A percentile compares a stretch with the other conserved stretches of the same genome.
These are phyloP conservation scores for Rattus norvegicus DNA, from an alignment of 2,113 vertebrate species.

Conservation along the genomic window DNA sequence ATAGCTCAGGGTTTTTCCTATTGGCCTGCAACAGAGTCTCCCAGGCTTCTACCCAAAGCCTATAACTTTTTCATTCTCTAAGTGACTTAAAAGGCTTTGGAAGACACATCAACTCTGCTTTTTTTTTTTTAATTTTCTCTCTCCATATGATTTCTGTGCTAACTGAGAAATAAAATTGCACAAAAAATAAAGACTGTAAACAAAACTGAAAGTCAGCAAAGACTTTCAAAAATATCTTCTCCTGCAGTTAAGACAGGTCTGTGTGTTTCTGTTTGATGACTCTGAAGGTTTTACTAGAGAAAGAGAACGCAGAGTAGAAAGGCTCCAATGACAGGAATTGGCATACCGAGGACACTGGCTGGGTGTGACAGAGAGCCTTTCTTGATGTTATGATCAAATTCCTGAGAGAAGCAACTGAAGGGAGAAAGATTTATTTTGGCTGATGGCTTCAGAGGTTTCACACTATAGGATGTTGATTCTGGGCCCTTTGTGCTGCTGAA, in stretches of 20 bases:
- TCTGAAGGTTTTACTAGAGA: constrained; percentile 42
- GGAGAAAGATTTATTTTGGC: neutral
- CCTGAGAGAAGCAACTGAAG: neutral
- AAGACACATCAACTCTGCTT: neutral
- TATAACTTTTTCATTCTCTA: neutral
- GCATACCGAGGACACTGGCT: neutral
- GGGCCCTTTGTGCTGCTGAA: neutral
- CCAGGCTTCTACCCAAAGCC: neutral
- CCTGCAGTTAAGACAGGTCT: neutral
- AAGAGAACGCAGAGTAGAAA: neutral
- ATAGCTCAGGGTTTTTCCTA: neutral
- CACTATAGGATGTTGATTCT: neutral
- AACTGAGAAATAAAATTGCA: neutral
- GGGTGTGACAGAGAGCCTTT: neutral
- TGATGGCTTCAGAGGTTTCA: neutral
- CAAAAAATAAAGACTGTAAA: constrained; percentile 5
- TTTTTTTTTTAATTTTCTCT: neutral
- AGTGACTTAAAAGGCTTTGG: constrained; percentile 11
- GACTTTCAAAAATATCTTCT: constrained; percentile 6
- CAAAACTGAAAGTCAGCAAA: neutral
- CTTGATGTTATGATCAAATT: neutral
- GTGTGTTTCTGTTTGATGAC: neutral
- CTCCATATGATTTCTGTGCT: neutral
- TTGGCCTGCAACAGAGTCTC: neutral
- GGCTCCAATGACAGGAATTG: neutral